Base-by-base conservation (phyloP, 2,113 vertebrate species). In the Paedocypris sp. region DNA sequence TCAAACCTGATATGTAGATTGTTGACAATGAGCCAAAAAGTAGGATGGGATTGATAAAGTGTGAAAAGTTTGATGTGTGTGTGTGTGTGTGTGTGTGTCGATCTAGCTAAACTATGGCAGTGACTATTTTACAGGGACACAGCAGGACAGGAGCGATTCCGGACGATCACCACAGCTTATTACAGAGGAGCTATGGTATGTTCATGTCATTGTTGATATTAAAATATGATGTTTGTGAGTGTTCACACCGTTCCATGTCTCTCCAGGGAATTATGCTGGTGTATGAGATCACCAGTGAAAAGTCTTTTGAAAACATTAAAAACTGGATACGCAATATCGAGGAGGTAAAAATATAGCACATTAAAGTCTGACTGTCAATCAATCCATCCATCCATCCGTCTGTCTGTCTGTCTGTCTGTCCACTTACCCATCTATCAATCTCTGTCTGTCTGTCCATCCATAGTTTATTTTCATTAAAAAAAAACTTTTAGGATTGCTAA, bases 321-420 rank as follows among this genome's bases (percentile, higher is more conserved):
- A 98, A 98, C 74, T 98, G 94, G 94, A 97, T 97, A 72, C 87
- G 94, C 71, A 98, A 98, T 76, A 98, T 98, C 64, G 94, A 98
- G 77, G 92, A 97, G 90, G 94, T 97, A 45, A 18, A 3, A 60
- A 5, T 5, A 15, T 4, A 6, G 28, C 4, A 4, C 45, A 19
- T 13, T 16, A 1, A 13, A n/a, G n/a, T n/a, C n/a, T n/a, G n/a
- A n/a, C n/a, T n/a, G n/a, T n/a, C n/a, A n/a, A n/a, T n/a, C n/a
- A n/a, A n/a, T n/a, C n/a, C n/a, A n/a, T n/a, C n/a, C n/a, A n/a
- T n/a, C n/a, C n/a, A n/a, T n/a, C n/a, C n/a, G n/a, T n/a, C n/a
- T n/a, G n/a, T n/a, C n/a, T n/a, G n/a, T n/a, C n/a, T n/a, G n/a
- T n/a, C n/a, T n/a, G n/a, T n/a, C n/a, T n/a, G n/a, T n/a, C n/a